These are phyloP conservation scores for Carollia perspicillata DNA, from an alignment of 2,113 vertebrate genomes.

Conservation along the genomic window DNA sequence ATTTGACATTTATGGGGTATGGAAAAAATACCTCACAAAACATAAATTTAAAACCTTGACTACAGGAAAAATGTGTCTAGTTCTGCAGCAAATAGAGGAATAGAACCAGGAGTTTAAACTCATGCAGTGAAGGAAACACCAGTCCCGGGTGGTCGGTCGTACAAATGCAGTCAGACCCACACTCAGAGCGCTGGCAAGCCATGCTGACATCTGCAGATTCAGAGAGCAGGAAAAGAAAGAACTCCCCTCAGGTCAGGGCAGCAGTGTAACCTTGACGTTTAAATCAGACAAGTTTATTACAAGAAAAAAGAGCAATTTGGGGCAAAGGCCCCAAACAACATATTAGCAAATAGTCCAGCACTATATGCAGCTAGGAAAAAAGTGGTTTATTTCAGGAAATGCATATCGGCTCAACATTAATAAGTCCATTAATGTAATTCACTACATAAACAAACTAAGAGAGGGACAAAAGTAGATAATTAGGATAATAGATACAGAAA, in stretches of 20 bases:
- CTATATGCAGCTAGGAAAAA: neutral
- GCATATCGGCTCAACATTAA: slow-evolving; percentile 27
- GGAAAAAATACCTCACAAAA: neutral
- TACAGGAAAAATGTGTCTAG: neutral
- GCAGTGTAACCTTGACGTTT: neutral
- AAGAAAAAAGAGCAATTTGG: slow-evolving; percentile 17
- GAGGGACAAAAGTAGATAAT: neutral
- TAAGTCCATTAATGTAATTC: slow-evolving; percentile 27
- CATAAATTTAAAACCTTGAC: neutral
- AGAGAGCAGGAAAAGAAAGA: neutral
- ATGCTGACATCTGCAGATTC: neutral
- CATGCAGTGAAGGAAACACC: neutral
- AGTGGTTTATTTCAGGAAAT: slow-evolving; percentile 42
- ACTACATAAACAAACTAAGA: slow-evolving; percentile 26
- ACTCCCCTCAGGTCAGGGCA: neutral
- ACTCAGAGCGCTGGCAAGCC: neutral
- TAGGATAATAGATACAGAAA: neutral
- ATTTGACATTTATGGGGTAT: slow-evolving; percentile 3
- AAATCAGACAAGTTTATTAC: neutral
- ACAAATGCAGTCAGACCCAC: neutral
- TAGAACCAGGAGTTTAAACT: slow-evolving; percentile 9
- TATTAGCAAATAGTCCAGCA: neutral
- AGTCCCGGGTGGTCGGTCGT: neutral
- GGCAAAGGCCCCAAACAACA: neutral
- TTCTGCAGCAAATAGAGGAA: neutral